These are phyloP conservation scores for Acrocephalus arundinaceus DNA, from an alignment of 2,113 vertebrate species.

Conservation along the genomic window DNA sequence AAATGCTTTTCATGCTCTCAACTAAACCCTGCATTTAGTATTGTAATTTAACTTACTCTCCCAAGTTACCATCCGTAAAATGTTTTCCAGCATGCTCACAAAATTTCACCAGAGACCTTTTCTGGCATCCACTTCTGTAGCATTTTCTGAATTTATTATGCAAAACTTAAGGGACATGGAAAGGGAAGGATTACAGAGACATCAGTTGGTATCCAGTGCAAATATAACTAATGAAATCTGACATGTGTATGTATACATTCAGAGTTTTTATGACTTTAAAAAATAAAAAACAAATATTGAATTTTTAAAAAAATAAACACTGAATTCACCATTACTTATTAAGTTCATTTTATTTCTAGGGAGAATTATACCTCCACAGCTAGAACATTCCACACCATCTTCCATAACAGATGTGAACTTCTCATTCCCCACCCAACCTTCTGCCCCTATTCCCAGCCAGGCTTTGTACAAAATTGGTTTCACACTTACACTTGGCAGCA, in stretches of 20 bases:
- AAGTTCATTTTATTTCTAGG: not conserved
- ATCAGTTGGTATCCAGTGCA: not conserved
- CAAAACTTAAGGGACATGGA: not conserved
- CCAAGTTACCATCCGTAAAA: conserved; percentile 3
- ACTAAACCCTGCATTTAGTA: conserved; percentile 31
- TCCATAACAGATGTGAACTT: not conserved
- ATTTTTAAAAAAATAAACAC: not conserved
- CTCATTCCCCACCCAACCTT: not conserved
- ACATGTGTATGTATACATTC: not conserved
- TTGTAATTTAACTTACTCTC: conserved; percentile 40
- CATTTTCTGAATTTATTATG: conserved; percentile 13
- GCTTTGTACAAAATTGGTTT: not conserved
- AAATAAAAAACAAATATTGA: not conserved
- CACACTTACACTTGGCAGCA: not conserved
- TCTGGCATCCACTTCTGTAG: not conserved
- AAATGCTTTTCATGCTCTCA: conserved; percentile 23
- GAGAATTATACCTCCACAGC: not conserved
- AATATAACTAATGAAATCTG: not conserved
- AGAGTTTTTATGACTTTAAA: not conserved
- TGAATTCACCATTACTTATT: not conserved
- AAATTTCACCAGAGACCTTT: conserved; percentile 12
- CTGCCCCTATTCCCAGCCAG: not conserved
- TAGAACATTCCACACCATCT: not conserved
- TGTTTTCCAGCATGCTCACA: not conserved
- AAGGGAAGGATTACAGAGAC: conserved; percentile 5